Conservation (phyloP, 2,888 invertebrate species). For the Nycteola revayana region DNA sequence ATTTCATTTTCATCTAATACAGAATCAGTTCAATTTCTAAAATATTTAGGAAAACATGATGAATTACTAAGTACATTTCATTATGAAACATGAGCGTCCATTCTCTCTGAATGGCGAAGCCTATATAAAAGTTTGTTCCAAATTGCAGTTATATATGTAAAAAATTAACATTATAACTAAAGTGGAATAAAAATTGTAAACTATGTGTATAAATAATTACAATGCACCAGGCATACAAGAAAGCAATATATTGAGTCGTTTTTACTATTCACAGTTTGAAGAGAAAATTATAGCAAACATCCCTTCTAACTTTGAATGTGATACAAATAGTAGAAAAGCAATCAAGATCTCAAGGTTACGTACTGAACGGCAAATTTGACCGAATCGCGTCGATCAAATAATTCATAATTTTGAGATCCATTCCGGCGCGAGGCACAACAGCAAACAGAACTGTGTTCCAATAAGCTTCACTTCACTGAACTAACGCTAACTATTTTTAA, state of each 20-base stretch:
- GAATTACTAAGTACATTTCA: constrained; percentile 56
- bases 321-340: constrained; percentile 55
- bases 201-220: constrained; percentile 59
- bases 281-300: constrained; percentile 56
- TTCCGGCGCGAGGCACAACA: constrained; percentile 48
- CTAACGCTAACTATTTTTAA: constrained; percentile 59
- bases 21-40: constrained; percentile 42
- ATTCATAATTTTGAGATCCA: constrained; percentile 64
- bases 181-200: constrained; percentile 63
- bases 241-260: constrained; percentile 51
- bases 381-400: constrained; percentile 23
- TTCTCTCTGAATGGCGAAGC: constrained; percentile 40
- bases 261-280: constrained; percentile 64
- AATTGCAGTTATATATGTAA: constrained; percentile 43
- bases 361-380: constrained; percentile 13
- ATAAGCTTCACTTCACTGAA: constrained; percentile 60
- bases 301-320: constrained; percentile 55
- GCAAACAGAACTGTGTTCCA: constrained; percentile 62
- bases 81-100: constrained; percentile 57
- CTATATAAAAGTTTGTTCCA: constrained; percentile 24
- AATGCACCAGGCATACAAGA: constrained; percentile 64
- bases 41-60: constrained; percentile 32
- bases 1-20: constrained; percentile 27
- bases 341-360: constrained; percentile 37
- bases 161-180: constrained; percentile 49